Conservation (phyloP, 2,797 vertebrate species). For the Sciurus vulgaris region DNA sequence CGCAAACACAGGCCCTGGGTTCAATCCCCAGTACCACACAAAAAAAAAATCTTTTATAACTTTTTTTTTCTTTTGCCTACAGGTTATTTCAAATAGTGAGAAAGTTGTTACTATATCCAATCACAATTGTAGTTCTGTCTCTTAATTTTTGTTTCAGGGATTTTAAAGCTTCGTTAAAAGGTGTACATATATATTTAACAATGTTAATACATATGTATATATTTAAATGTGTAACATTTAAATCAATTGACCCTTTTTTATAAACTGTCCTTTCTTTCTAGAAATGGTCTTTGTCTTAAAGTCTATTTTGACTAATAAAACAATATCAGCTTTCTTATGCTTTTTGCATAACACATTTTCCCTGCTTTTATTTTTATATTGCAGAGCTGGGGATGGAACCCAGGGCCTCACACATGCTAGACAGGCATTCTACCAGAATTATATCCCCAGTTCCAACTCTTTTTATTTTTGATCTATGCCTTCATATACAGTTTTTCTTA, state of each 20-base stretch:
- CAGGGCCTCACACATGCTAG: too few relatives aligned
- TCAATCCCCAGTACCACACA: too few relatives aligned
- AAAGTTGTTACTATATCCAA: neutral
- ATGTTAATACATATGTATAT: neutral
- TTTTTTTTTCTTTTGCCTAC: neutral
- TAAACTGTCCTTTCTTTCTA: neutral
- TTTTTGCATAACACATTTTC: neutral
- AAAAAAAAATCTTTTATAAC: neutral
- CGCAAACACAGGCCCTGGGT: too few relatives aligned
- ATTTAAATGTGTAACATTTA: neutral
- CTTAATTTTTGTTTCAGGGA: neutral
- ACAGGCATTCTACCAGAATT: too few relatives aligned
- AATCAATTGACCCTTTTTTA: neutral
- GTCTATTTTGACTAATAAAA: neutral
- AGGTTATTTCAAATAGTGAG: neutral
- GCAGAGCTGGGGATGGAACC: neutral
- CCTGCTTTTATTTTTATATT: neutral
- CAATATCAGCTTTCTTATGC: neutral
- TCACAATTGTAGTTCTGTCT: neutral
- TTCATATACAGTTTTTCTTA: neutral
- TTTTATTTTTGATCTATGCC: neutral
- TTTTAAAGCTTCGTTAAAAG: slow-evolving; percentile 1
- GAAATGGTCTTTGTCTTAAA: neutral
- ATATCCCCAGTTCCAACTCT: neutral
- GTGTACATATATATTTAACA: neutral